Percentiles rank a stretch among this genome's conserved stretches.
These are phyloP conservation scores for Scelioninae gen. 2 DNA, from an alignment of 2,888 invertebrate genomes.

Conservation along the genomic window DNA sequence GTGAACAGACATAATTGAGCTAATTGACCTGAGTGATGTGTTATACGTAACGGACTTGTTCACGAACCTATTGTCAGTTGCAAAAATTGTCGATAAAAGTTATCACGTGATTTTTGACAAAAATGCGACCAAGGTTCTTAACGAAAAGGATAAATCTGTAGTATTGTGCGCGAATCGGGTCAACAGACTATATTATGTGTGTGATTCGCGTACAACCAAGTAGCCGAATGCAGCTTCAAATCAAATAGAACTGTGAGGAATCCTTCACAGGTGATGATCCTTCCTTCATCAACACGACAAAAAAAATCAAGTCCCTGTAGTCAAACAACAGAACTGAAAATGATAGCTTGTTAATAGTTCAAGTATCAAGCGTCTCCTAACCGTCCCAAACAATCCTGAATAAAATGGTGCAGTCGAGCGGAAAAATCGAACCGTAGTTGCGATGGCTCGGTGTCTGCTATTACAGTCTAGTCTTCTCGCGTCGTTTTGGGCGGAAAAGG, in stretches of 20 bases:
- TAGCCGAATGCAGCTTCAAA: too few species aligned
- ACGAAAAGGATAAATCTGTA: neutral
- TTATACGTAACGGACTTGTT: neutral
- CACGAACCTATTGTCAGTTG: neutral
- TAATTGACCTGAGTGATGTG: neutral
- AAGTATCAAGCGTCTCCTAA: conserved; percentile 17
- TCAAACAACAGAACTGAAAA: conserved; percentile 37
- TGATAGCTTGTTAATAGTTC: conserved; percentile 14
- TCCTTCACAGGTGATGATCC: too few species aligned
- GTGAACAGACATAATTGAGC: neutral
- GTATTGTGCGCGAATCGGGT: neutral
- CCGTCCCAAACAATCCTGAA: conserved; percentile 18
- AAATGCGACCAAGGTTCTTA: neutral
- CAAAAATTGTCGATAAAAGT: neutral
- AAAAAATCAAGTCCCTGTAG: conserved; percentile 54
- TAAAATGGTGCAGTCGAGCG: conserved; percentile 66
- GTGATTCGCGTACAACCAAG: conserved; percentile 45
- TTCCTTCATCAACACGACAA: too few species aligned
- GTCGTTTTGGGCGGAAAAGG: conserved; percentile 66
- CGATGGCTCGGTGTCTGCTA: conserved; percentile 64
- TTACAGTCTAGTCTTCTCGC: conserved; percentile 56
- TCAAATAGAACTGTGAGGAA: too few species aligned
- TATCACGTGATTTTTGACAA: neutral
- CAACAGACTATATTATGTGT: too few species aligned
- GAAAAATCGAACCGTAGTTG: conserved; percentile 64